phyloP scores from a whole-genome alignment of 30 jellyfish, hydroid and myxozoan species.

The Euphysa ruthae region DNA sequence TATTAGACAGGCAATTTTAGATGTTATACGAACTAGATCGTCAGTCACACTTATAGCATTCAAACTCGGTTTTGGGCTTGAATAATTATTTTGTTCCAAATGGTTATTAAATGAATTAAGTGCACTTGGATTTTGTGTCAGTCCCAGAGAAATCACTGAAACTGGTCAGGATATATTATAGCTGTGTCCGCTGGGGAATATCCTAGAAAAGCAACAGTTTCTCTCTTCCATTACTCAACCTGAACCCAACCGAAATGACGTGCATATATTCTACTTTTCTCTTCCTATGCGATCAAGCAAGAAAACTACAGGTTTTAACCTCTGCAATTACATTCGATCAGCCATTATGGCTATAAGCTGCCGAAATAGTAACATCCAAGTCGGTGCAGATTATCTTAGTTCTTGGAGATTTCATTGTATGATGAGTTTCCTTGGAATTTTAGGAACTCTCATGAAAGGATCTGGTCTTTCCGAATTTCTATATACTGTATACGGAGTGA shows the following conservation, averaged over 20 bases:
- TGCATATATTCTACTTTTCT: conserved; percentile 20
- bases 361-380: conserved; percentile 2
- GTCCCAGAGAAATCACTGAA: too few relatives aligned
- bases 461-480: conserved; percentile 28
- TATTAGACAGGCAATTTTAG: too few relatives aligned
- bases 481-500: conserved; percentile 16
- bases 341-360: conserved; percentile 32
- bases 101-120: too few relatives aligned
- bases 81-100: too few relatives aligned
- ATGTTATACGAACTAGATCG: too few relatives aligned
- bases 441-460: conserved; percentile 27
- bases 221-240: too few relatives aligned
- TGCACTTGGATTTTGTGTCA: too few relatives aligned
- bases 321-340: conserved; percentile 32
- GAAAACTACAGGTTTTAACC: conserved; percentile 6
- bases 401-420: conserved; percentile 18
- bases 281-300: conserved; percentile 16
- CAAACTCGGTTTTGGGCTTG: too few relatives aligned
- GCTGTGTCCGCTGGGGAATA: too few relatives aligned
- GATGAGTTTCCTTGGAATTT: conserved; percentile 29
- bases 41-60: too few relatives aligned
- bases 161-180: too few relatives aligned
- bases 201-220: too few relatives aligned
- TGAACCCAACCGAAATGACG: conserved; percentile 23
- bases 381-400: conserved; percentile 1